Percentiles rank a stretch among this genome's conserved stretches.
phyloP scores from a whole-genome alignment of 2,113 vertebrate genomes.

The Ariopsis seemanni region DNA sequence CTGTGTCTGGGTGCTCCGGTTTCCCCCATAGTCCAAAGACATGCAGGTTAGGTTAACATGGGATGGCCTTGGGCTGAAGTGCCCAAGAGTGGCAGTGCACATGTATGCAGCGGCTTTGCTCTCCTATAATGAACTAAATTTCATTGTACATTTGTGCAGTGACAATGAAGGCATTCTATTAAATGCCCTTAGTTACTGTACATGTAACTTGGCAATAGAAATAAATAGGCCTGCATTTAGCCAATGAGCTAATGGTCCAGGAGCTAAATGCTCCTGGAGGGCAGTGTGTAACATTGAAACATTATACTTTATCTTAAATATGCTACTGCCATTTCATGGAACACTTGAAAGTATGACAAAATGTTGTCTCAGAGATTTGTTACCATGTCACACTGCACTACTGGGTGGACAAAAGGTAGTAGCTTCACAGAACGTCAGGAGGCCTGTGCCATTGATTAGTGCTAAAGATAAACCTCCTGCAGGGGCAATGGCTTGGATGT shows the following conservation, averaged over 20 bases:
- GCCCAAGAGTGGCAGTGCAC: too few species aligned
- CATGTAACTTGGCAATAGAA: background rate
- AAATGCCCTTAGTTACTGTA: background rate
- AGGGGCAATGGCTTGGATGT: slow-evolving; percentile 23
- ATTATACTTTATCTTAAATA: background rate
- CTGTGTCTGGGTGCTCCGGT: too few species aligned
- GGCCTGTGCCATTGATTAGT: slow-evolving; percentile 44
- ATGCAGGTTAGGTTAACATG: too few species aligned
- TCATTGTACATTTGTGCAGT: too few species aligned
- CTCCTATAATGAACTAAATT: too few species aligned
- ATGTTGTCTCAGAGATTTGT: background rate
- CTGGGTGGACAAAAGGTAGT: background rate
- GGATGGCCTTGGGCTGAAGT: too few species aligned
- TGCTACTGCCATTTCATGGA: background rate
- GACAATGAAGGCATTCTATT: too few species aligned
- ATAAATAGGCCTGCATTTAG: background rate
- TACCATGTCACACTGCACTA: background rate
- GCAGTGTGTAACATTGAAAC: background rate
- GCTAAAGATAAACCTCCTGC: slow-evolving; percentile 51
- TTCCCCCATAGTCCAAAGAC: too few species aligned
- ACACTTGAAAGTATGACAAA: background rate
- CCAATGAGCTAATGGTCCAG: background rate
- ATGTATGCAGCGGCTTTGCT: too few species aligned
- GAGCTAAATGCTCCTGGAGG: background rate
- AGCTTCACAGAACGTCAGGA: slow-evolving; percentile 26